These are phyloP conservation scores for Lasaia peninsularis DNA, from an alignment of 1,140 invertebrate species.

Conservation along the genomic window DNA sequence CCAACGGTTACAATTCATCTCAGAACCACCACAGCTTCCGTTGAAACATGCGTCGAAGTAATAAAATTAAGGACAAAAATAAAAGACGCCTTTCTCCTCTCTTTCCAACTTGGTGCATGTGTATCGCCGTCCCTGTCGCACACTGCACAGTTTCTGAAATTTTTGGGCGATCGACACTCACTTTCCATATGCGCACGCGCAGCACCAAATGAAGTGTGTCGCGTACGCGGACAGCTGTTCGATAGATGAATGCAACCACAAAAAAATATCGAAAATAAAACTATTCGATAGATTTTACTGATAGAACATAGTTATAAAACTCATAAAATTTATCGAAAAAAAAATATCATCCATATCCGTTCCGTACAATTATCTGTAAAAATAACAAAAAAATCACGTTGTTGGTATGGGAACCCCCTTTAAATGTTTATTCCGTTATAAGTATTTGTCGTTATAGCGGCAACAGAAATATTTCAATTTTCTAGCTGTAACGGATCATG, in stretches of 20 bases:
- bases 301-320: no score
- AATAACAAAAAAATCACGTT: no score
- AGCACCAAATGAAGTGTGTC: conserved; percentile 68
- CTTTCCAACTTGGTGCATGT: conserved; percentile 19
- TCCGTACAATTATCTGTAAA: no score
- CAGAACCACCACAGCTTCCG: background rate
- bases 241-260: background rate
- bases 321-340: no score
- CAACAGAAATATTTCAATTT: no score
- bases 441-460: no score
- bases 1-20: background rate
- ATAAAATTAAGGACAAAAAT: conserved; percentile 11
- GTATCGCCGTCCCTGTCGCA: conserved; percentile 33
- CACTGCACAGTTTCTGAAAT: conserved; percentile 36
- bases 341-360: no score
- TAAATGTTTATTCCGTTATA: no score
- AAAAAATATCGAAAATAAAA: background rate
- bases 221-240: conserved; percentile 62
- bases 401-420: no score
- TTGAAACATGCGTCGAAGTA: background rate
- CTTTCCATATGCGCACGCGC: conserved; percentile 66
- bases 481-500: no score
- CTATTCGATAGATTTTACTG: conserved; percentile 36
- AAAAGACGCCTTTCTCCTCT: conserved; percentile 14
- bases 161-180: conserved; percentile 59